A percentile compares a stretch with the other conserved stretches of the same genome.
These are phyloP conservation scores for Noctuana brunneofusca DNA, from an alignment of 2,888 invertebrate species.

Conservation along the genomic window DNA sequence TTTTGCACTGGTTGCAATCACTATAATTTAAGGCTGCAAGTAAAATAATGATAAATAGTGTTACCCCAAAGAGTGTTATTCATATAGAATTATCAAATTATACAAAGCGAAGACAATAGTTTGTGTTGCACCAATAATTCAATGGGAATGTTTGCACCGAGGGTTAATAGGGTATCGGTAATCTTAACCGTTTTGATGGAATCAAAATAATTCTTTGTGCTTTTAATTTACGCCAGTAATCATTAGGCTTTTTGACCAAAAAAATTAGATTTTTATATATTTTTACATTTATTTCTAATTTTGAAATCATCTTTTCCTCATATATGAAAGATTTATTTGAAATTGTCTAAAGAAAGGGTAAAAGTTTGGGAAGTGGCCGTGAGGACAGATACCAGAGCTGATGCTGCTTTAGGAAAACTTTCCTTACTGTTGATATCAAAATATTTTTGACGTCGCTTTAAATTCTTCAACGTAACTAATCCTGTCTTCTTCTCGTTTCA, in stretches of 20 bases:
- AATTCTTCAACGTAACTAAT: no score
- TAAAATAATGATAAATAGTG: slow-evolving; percentile 3
- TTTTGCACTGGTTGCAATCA: slow-evolving; percentile 13
- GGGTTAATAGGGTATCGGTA: neutral
- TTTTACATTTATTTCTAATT: slow-evolving; percentile 26
- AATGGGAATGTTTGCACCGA: slow-evolving; percentile 16
- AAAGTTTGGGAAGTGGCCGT: neutral
- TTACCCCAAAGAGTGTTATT: slow-evolving; percentile 1
- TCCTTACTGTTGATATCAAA: neutral
- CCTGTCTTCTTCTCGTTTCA: no score
- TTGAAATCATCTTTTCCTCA: slow-evolving; percentile 22
- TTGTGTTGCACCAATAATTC: slow-evolving; percentile 11
- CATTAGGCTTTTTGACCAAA: slow-evolving; percentile 27
- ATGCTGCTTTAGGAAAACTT: neutral
- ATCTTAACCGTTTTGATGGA: neutral
- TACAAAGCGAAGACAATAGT: neutral
- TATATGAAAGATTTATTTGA: slow-evolving; percentile 37
- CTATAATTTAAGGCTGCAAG: slow-evolving; percentile 16
- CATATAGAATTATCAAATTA: neutral
- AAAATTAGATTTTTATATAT: slow-evolving; percentile 13
- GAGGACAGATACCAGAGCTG: neutral
- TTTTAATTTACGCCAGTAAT: slow-evolving; percentile 16
- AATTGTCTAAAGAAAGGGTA: slow-evolving; percentile 34
- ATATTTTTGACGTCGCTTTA: no score
- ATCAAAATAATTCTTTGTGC: neutral